Percentiles rank a stretch among this genome's conserved stretches.
Evolutionary conservation across 2,888 invertebrate species (phyloP).

Genomic region (Volucella zonaria): DNA sequence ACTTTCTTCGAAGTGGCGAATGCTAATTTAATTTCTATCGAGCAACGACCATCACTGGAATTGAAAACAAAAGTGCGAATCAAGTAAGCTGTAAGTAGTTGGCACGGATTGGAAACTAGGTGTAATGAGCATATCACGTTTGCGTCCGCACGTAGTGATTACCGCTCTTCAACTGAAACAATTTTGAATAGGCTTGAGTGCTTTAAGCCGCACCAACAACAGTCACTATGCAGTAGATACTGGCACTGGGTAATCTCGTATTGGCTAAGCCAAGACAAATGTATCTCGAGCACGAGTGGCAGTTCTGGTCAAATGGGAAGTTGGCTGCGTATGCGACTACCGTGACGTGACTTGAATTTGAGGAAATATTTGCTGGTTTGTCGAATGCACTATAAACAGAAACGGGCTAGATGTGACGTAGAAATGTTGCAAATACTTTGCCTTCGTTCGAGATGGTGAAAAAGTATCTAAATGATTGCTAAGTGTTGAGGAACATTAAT

Average conservation of each 20-base stretch:
- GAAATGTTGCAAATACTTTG: not conserved
- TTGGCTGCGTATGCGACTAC: not conserved
- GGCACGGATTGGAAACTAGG: not conserved
- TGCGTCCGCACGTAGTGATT: conserved; percentile 50
- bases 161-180: conserved; percentile 63
- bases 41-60: conserved; percentile 19
- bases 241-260: not conserved
- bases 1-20: conserved; percentile 53
- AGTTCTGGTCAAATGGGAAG: conserved; percentile 8
- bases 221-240: not conserved
- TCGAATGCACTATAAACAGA: not conserved
- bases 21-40: conserved; percentile 54
- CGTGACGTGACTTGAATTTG: conserved; percentile 6
- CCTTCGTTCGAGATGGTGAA: not conserved
- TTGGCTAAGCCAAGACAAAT: not conserved
- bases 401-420: not conserved
- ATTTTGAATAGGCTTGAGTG: conserved; percentile 46
- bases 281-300: conserved; percentile 2
- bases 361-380: not conserved
- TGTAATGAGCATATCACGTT: conserved; percentile 19
- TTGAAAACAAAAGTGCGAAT: conserved; percentile 2
- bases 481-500: conserved; percentile 23
- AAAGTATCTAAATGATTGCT: not conserved
- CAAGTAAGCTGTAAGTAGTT: not conserved
- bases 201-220: conserved; percentile 42